phyloP scores from a whole-genome alignment of 2,888 invertebrate species.

The Pocota personata region DNA sequence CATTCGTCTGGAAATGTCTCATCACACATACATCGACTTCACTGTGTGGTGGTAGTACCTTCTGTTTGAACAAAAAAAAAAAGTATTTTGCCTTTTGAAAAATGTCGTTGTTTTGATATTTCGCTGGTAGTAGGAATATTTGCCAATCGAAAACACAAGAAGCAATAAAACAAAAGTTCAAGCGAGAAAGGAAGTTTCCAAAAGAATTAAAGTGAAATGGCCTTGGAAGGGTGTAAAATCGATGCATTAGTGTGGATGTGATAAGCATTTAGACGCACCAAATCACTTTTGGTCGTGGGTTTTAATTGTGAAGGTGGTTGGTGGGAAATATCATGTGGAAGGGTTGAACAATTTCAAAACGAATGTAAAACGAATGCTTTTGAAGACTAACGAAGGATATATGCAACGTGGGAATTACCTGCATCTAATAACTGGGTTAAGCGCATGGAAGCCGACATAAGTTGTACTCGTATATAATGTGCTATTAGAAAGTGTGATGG shows the following conservation, averaged over 20 bases:
- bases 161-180: slow-evolving; percentile 28
- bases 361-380: neutral
- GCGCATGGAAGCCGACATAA: slow-evolving; percentile 31
- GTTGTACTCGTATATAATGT: slow-evolving; percentile 13
- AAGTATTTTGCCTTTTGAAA: slow-evolving; percentile 20
- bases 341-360: slow-evolving; percentile 25
- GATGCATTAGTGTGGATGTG: slow-evolving; percentile 49
- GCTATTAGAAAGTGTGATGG: neutral
- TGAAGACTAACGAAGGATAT: neutral
- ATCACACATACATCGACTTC: slow-evolving; percentile 21
- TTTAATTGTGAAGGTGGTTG: slow-evolving; percentile 54
- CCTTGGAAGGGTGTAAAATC: slow-evolving; percentile 68
- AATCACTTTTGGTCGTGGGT: slow-evolving; percentile 22
- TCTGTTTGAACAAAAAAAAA: neutral
- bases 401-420: slow-evolving; percentile 13
- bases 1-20: slow-evolving; percentile 30
- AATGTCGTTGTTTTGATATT: slow-evolving; percentile 49
- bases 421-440: slow-evolving; percentile 56
- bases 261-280: slow-evolving; percentile 53
- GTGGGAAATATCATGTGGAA: slow-evolving; percentile 5
- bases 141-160: slow-evolving; percentile 31
- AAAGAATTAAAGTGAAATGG: slow-evolving; percentile 32
- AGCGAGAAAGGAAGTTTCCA: slow-evolving; percentile 40
- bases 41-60: neutral
- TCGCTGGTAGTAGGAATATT: slow-evolving; percentile 10